phyloP scores from a whole-genome alignment of 2,888 invertebrate genomes.

The Scaptomyza cyrtandrae region DNA sequence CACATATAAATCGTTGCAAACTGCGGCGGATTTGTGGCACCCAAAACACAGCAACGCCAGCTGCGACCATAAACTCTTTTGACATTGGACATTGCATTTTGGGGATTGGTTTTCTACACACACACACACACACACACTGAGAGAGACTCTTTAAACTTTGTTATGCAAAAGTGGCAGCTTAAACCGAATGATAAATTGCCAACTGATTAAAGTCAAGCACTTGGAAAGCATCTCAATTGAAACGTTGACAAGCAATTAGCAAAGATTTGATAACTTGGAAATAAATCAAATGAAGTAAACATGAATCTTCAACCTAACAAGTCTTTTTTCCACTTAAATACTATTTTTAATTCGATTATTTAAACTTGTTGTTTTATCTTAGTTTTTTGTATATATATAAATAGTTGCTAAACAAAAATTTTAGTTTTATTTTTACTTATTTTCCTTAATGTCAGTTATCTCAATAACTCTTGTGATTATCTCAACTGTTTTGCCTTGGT shows the following conservation, averaged over 20 bases:
- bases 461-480: neutral
- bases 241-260: constrained; percentile 42
- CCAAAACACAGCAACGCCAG: constrained; percentile 33
- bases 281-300: too few relatives aligned
- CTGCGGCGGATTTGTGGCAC: constrained; percentile 44
- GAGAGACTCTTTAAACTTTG: constrained; percentile 26
- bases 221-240: constrained; percentile 15
- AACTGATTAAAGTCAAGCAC: constrained; percentile 24
- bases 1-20: constrained; percentile 63
- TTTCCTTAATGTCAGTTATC: too few relatives aligned
- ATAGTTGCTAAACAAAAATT: too few relatives aligned
- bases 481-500: neutral
- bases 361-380: too few relatives aligned
- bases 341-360: too few relatives aligned
- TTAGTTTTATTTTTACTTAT: too few relatives aligned
- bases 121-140: neutral
- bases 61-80: constrained; percentile 41
- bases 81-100: constrained; percentile 45
- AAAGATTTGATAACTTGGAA: constrained; percentile 19
- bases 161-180: constrained; percentile 24
- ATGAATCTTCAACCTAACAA: too few relatives aligned
- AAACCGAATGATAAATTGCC: constrained; percentile 39
- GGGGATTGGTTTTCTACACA: constrained; percentile 7
- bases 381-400: too few relatives aligned
- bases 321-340: too few relatives aligned